Percentiles rank a stretch among this genome's conserved stretches.
Evolutionary conservation across 2,113 vertebrate genomes (phyloP).

Genomic region (Scolopax mira): DNA sequence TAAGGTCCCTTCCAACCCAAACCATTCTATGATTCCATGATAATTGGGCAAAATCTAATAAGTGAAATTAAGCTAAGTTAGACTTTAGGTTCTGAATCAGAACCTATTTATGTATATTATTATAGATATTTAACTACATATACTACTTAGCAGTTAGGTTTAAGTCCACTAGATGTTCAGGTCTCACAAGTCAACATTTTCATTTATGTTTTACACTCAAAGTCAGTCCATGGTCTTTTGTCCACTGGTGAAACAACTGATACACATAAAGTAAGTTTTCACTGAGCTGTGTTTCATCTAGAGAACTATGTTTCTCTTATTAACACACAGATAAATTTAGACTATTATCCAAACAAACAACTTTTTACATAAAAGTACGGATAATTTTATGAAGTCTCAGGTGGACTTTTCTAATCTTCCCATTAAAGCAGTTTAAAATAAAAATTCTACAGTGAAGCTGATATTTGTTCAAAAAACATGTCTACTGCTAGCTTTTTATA

Average conservation of each 20-base stretch:
- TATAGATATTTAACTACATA: background rate
- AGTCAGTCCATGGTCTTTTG: background rate
- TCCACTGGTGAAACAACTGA: background rate
- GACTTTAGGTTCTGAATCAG: background rate
- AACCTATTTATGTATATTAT: background rate
- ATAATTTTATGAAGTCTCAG: background rate
- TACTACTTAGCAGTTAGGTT: background rate
- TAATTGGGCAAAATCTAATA: background rate
- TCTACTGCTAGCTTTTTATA: background rate
- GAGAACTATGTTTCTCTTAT: background rate
- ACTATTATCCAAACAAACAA: background rate
- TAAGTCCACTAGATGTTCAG: background rate
- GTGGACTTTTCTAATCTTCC: background rate
- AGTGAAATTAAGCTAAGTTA: background rate
- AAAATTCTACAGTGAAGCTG: background rate
- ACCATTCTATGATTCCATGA: too few relatives aligned
- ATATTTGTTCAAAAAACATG: background rate
- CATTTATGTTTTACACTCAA: background rate
- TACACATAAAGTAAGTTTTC: background rate
- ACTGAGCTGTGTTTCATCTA: background rate
- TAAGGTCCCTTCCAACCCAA: too few relatives aligned
- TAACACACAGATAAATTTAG: background rate
- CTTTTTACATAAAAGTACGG: background rate
- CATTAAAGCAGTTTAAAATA: conserved; percentile 2
- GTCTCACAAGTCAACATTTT: background rate